These are phyloP conservation scores for Musca domestica DNA, from an alignment of 1,140 invertebrate genomes.

Conservation along the genomic window DNA sequence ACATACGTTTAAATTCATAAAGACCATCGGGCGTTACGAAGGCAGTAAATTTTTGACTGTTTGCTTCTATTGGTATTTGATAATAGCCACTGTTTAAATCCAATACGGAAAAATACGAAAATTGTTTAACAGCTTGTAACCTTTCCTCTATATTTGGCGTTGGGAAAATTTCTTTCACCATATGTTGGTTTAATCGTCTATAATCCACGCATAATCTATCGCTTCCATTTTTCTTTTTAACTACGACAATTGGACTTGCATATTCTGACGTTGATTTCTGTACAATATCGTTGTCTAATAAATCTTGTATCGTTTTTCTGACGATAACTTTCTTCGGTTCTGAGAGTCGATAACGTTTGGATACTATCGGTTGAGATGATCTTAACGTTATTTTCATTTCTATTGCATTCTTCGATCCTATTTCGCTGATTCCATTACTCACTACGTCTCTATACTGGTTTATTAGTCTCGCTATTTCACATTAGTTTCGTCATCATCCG, in stretches of 20 bases:
- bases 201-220: too few relatives aligned
- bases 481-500: too few relatives aligned
- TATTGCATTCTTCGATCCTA: conserved; percentile 14
- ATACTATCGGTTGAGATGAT: conserved; percentile 21
- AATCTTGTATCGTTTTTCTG: conserved; percentile 24
- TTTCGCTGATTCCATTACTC: too few relatives aligned
- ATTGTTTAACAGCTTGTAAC: conserved; percentile 28
- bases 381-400: conserved; percentile 22
- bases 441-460: too few relatives aligned
- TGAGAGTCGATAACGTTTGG: too few relatives aligned
- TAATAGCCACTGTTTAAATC: conserved; percentile 44
- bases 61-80: conserved; percentile 36
- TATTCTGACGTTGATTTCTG: conserved; percentile 51
- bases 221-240: conserved; percentile 57
- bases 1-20: too few relatives aligned
- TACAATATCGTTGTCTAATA: conserved; percentile 29
- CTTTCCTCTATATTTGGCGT: conserved; percentile 39
- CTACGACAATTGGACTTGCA: conserved; percentile 55
- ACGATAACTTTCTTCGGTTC: too few relatives aligned
- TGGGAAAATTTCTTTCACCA: too few relatives aligned
- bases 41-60: too few relatives aligned
- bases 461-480: too few relatives aligned
- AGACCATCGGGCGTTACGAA: too few relatives aligned
- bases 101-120: conserved; percentile 33
- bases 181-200: too few relatives aligned